Conservation (phyloP, 2,797 vertebrate genomes). For the Taenioides sp. region DNA sequence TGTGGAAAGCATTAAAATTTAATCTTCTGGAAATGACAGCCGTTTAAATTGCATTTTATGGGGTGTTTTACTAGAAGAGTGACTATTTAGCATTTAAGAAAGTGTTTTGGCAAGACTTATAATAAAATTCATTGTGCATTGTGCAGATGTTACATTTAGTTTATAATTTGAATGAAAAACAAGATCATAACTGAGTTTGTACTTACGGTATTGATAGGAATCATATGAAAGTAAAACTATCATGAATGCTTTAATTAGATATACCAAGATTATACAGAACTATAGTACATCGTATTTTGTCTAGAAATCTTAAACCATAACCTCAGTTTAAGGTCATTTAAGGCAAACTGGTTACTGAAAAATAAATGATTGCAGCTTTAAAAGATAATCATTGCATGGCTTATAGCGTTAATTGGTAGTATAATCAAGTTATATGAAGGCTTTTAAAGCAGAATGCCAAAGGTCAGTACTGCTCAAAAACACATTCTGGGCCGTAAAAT, state of each 20-base stretch:
- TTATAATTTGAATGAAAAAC: not conserved
- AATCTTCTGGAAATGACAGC: not conserved
- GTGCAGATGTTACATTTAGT: not conserved
- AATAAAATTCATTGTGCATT: not conserved
- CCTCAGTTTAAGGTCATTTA: not conserved
- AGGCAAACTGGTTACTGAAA: not conserved
- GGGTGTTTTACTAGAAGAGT: not conserved
- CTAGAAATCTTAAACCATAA: not conserved
- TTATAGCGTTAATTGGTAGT: slow-evolving; percentile 4
- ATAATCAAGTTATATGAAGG: slow-evolving; percentile 7
- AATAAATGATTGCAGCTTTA: not conserved
- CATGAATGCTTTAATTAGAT: not conserved
- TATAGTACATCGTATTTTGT: not conserved
- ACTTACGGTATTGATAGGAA: not conserved
- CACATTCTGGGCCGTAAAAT: slow-evolving; percentile 5
- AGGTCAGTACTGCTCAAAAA: slow-evolving; percentile 9
- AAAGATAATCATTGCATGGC: slow-evolving; percentile 5
- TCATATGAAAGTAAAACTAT: not conserved
- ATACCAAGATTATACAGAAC: not conserved
- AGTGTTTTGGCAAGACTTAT: slow-evolving; percentile 4
- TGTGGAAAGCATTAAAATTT: slow-evolving; percentile 8
- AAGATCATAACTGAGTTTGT: not conserved
- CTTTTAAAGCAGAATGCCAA: slow-evolving; percentile 4
- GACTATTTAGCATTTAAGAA: not conserved
- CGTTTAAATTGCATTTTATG: not conserved